These are phyloP conservation scores for Troides helena DNA, from an alignment of 2,888 invertebrate species.

Conservation along the genomic window DNA sequence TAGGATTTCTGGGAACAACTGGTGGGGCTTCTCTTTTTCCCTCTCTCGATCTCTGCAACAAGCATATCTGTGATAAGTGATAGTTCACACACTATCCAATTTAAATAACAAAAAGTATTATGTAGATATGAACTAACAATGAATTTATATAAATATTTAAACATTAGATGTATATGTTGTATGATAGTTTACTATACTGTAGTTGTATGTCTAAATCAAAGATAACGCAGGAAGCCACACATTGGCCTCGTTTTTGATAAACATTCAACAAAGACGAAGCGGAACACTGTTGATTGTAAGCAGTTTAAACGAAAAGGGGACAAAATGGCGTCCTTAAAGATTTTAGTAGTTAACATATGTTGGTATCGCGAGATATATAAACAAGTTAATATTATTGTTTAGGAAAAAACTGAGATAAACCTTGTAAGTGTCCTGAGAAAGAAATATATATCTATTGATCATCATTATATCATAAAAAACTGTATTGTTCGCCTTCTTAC, in stretches of 20 bases:
- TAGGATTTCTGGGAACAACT: conserved; percentile 82
- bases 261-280: conserved; percentile 19
- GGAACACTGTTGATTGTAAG: conserved; percentile 17
- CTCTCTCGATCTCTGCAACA: conserved; percentile 74
- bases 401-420: no score
- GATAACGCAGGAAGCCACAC: conserved; percentile 13
- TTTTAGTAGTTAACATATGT: background rate
- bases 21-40: conserved; percentile 81
- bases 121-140: no score
- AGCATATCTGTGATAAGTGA: conserved; percentile 12
- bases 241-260: conserved; percentile 19
- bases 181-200: background rate
- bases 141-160: no score
- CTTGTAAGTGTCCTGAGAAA: no score
- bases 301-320: conserved; percentile 7
- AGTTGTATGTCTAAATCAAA: background rate
- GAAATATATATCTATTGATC: no score
- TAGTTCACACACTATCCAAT: background rate
- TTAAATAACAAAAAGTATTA: background rate
- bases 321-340: background rate
- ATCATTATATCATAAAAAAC: no score
- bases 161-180: background rate
- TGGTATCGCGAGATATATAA: background rate
- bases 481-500: no score
- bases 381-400: no score